These are phyloP conservation scores for Burhinus bistriatus DNA, from an alignment of 2,113 vertebrate species.

Conservation along the genomic window DNA sequence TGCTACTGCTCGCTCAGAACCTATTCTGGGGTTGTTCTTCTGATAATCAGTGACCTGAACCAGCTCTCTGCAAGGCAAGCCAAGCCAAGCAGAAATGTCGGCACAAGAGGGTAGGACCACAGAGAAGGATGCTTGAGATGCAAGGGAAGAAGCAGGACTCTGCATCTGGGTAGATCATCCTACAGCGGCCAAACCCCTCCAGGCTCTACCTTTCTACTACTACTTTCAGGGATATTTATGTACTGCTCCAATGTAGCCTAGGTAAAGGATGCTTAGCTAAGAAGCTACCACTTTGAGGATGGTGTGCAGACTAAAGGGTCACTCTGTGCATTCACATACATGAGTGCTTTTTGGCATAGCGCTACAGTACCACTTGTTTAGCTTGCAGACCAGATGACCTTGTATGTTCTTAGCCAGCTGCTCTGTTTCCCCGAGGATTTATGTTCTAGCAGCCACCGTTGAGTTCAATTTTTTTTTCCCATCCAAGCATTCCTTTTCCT, in stretches of 20 bases:
- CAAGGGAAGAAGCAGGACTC: background rate
- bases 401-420: background rate
- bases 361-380: background rate
- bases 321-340: background rate
- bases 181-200: background rate
- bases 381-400: constrained; percentile 1
- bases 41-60: background rate
- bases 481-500: background rate
- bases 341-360: background rate
- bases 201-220: background rate
- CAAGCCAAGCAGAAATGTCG: background rate
- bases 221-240: background rate
- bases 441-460: background rate
- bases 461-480: background rate
- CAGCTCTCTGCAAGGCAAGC: background rate
- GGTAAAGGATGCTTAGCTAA: background rate
- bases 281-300: background rate
- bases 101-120: background rate
- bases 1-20: background rate
- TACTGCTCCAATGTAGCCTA: background rate
- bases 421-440: background rate
- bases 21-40: background rate
- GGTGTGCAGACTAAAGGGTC: background rate
- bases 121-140: background rate
- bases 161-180: background rate